phyloP scores from a whole-genome alignment of 2,888 invertebrate genomes.

The Lagria hirta region DNA sequence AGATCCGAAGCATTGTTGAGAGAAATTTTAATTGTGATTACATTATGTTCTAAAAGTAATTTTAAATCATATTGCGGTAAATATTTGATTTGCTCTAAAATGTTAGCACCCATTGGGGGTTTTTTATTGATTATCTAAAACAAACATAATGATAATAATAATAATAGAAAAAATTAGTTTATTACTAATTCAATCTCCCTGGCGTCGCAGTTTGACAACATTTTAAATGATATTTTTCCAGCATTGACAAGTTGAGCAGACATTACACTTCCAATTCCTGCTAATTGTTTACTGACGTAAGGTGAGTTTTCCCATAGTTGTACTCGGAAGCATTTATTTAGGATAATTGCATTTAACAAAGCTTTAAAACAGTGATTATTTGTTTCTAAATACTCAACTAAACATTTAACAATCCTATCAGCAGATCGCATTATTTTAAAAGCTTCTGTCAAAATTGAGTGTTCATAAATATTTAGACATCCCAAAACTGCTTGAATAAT shows the following conservation, averaged over 20 bases:
- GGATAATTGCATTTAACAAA: slow-evolving; percentile 61
- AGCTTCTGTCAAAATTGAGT: slow-evolving; percentile 70
- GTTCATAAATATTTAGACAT: slow-evolving; percentile 66
- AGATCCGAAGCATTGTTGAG: slow-evolving; percentile 55
- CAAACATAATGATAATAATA: slow-evolving; percentile 21
- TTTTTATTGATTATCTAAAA: slow-evolving; percentile 70
- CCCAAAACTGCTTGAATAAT: slow-evolving; percentile 76
- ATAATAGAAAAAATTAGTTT: slow-evolving; percentile 3
- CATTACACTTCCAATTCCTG: slow-evolving; percentile 68
- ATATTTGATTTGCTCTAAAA: slow-evolving; percentile 63
- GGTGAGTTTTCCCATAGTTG: slow-evolving; percentile 76
- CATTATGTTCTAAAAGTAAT: too few species aligned
- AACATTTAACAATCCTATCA: slow-evolving; percentile 68
- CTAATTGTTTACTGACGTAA: slow-evolving; percentile 69
- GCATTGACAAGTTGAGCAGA: slow-evolving; percentile 65
- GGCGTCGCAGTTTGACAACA: slow-evolving; percentile 67
- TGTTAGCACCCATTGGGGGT: slow-evolving; percentile 70
- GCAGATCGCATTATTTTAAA: slow-evolving; percentile 68
- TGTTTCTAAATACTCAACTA: slow-evolving; percentile 60
- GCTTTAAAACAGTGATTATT: slow-evolving; percentile 54
- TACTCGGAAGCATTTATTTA: slow-evolving; percentile 68
- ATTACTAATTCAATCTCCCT: slow-evolving; percentile 71
- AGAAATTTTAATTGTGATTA: too few species aligned
- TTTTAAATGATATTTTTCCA: slow-evolving; percentile 67
- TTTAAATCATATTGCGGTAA: slow-evolving; percentile 65